Evolutionary conservation across 1,140 invertebrate species (phyloP).

Genomic region (Cardiocondyla obscurior): DNA sequence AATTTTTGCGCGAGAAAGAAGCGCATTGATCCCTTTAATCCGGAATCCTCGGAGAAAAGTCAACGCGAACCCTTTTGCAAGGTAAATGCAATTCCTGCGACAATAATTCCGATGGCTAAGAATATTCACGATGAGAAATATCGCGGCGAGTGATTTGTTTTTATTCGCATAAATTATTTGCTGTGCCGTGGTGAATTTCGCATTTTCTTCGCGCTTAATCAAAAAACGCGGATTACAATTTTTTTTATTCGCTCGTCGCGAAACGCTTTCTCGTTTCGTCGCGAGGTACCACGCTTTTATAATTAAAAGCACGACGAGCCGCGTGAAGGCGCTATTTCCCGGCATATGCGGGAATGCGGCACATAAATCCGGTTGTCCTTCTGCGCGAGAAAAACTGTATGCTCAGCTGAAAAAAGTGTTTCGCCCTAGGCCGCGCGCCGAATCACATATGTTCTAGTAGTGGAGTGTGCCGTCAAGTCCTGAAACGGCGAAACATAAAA

Average conservation of each 20-base stretch:
- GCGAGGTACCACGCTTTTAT: background rate
- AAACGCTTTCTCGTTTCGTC: background rate
- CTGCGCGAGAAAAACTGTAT: slow-evolving; percentile 61
- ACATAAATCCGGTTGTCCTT: slow-evolving; percentile 60
- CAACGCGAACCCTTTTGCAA: background rate
- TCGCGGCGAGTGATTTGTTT: background rate
- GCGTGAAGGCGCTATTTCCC: background rate
- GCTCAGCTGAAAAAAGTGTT: slow-evolving; percentile 52
- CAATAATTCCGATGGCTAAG: background rate
- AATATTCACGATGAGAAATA: background rate
- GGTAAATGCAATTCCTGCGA: background rate
- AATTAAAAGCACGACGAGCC: slow-evolving; percentile 31
- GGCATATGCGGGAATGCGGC: background rate
- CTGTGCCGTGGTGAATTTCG: background rate
- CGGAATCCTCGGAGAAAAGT: background rate
- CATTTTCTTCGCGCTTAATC: background rate
- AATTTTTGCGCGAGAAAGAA: background rate
- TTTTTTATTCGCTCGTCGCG: background rate
- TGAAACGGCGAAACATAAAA: slow-evolving; percentile 54
- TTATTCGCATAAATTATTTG: background rate
- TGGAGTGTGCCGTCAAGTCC: background rate
- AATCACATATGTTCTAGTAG: slow-evolving; percentile 42
- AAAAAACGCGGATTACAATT: background rate
- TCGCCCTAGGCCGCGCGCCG: slow-evolving; percentile 43
- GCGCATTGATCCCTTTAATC: background rate